Base-by-base conservation (phyloP, 2,797 vertebrate species). In the Ctenochaetus hawaiiensis region DNA sequence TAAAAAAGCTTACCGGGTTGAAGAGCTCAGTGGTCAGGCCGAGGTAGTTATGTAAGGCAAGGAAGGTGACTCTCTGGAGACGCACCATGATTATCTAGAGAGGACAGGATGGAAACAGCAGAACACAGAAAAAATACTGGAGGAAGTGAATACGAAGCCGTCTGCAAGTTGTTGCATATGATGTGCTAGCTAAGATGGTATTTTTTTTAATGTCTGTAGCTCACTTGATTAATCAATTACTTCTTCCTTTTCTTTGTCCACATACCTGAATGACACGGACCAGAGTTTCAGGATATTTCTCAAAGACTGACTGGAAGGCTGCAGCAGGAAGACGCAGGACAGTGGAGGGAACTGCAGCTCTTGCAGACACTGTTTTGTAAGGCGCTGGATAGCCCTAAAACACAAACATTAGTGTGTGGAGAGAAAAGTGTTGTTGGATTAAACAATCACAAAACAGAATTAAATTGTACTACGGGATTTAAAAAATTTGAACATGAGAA, bases 1-100 rank as follows among this genome's bases (percentile, higher is more conserved):
- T n/a, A 23, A 9, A 7, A 34, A 48, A 71, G 20, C 16, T 16
- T 90, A 99, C 97, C 44, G 95, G 90, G 78, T 94, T 98, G 92
- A 99, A 99, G 82, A 99, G 98, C 90, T 99, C 98, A 0, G 96
- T 97, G n/a, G 97, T 99, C 85, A 99, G 93, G 16, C 98, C 98
- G 3, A 99, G 95, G 93, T 98, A 98, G 94, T 97, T 97, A 92
- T 99, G 96, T 78, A 99, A 84, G 37, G 97, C 97, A 1, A 99
- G 94, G 80, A 99, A 99, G 0, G 97, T 99, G 74, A 98, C 97
- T 78, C 98, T 96, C 91, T 99, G 98, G 39, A 99, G 96, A 72
- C 97, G 95, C 57, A 99, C 97, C 97, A 99, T 99, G 90, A 99
- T 98, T 78, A 99, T 99, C 97, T 99, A 65, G 22, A 80, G 26